Percentiles rank a stretch among this genome's conserved stretches.
phyloP scores from a whole-genome alignment of 2,888 invertebrate species.

The Drosophila koepferae region DNA sequence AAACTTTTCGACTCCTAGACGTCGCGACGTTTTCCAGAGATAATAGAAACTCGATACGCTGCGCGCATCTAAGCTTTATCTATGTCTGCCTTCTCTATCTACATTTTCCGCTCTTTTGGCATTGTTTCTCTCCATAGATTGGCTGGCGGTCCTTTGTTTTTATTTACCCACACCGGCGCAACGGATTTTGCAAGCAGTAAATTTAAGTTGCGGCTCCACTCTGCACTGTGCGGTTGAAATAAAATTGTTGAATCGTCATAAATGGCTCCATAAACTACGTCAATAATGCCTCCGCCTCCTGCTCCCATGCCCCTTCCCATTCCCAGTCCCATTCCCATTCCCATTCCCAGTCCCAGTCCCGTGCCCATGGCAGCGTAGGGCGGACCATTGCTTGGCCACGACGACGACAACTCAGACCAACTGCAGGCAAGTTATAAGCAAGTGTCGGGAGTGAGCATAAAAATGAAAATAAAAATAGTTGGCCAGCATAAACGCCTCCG shows the following conservation, averaged over 20 bases:
- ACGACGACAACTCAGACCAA: slow-evolving; percentile 49
- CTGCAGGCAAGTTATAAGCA: slow-evolving; percentile 59
- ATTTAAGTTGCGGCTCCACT: slow-evolving; percentile 66
- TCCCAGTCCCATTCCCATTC: background rate
- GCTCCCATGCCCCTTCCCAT: background rate
- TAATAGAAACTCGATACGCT: slow-evolving; percentile 82
- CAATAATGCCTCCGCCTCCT: slow-evolving; percentile 56
- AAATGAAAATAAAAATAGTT: slow-evolving; percentile 80
- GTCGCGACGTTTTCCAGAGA: slow-evolving; percentile 76
- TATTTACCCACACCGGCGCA: slow-evolving; percentile 72
- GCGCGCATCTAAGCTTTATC: slow-evolving; percentile 79
- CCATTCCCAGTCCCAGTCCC: background rate
- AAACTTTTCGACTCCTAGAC: slow-evolving; percentile 81
- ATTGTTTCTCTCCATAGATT: slow-evolving; percentile 61
- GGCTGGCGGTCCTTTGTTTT: slow-evolving; percentile 68
- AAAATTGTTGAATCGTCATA: slow-evolving; percentile 82
- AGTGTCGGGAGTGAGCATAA: slow-evolving; percentile 59
- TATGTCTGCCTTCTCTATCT: slow-evolving; percentile 46
- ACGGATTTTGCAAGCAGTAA: slow-evolving; percentile 74
- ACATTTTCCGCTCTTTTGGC: slow-evolving; percentile 71
- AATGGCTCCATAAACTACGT: slow-evolving; percentile 81
- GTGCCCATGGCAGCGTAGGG: background rate
- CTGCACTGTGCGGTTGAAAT: slow-evolving; percentile 77
- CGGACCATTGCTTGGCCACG: slow-evolving; percentile 6
- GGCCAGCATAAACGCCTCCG: slow-evolving; percentile 76